Conservation (phyloP, 1,140 invertebrate genomes). For the Zaprionus tsacasi region DNA sequence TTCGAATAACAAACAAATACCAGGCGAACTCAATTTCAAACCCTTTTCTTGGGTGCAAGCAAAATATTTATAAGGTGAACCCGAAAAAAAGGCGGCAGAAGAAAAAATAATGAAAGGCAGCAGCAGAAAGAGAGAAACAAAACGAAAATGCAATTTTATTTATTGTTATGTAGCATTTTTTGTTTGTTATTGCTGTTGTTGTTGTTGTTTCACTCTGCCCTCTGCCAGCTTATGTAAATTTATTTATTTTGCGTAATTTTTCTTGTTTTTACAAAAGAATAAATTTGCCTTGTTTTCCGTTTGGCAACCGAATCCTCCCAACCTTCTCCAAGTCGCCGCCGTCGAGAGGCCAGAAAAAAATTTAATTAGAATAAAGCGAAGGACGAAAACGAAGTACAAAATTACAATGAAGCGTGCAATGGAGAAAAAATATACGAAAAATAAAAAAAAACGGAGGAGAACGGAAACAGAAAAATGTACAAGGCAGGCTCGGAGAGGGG, state of each 20-base stretch:
- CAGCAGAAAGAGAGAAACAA: conserved; percentile 41
- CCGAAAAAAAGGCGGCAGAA: conserved; percentile 31
- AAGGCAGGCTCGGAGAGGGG: conserved; percentile 26
- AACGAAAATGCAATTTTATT: conserved; percentile 82
- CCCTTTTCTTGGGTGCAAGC: conserved; percentile 35
- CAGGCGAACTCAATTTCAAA: conserved; percentile 44
- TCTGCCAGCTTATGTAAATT: conserved; percentile 81
- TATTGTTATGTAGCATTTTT: conserved; percentile 81
- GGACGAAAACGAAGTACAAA: conserved; percentile 51
- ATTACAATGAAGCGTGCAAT: conserved; percentile 64
- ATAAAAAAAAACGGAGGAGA: conserved; percentile 17
- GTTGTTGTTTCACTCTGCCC: conserved; percentile 35
- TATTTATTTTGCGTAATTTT: conserved; percentile 84
- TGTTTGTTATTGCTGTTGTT: conserved; percentile 41
- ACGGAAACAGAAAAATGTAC: conserved; percentile 27
- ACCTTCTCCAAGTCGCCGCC: conserved; percentile 23
- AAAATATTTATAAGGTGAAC: conserved; percentile 45
- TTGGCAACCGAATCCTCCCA: conserved; percentile 27
- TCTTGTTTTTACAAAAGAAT: conserved; percentile 82
- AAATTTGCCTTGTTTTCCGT: conserved; percentile 70
- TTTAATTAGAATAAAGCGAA: conserved; percentile 83
- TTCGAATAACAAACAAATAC: conserved; percentile 70
- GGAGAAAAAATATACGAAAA: conserved; percentile 17
- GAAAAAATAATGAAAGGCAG: conserved; percentile 18
- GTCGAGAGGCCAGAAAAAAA: conserved; percentile 55